phyloP scores from a whole-genome alignment of 2,797 vertebrate species.

The Tarsius wallacei region DNA sequence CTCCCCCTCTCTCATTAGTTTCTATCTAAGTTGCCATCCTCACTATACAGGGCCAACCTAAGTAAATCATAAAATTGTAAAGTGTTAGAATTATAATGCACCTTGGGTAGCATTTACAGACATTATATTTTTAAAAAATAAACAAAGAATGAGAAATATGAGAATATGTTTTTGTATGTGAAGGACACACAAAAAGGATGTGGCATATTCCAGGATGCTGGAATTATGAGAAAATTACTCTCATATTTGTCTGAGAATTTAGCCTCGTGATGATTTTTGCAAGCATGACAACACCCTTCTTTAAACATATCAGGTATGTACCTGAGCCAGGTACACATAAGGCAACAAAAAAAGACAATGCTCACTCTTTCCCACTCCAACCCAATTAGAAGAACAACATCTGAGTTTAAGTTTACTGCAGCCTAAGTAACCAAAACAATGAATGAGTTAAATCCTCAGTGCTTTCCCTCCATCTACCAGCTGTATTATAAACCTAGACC shows the following conservation, averaged over 20 bases:
- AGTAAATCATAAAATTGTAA: neutral
- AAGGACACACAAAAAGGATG: neutral
- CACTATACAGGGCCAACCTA: neutral
- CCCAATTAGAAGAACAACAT: neutral
- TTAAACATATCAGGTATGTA: neutral
- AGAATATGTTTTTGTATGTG: too few relatives aligned
- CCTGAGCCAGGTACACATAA: neutral
- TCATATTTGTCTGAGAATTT: neutral
- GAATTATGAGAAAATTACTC: neutral
- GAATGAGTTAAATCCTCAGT: neutral
- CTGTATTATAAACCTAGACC: neutral
- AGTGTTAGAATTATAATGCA: neutral
- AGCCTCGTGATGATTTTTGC: neutral
- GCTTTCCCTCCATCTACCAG: neutral
- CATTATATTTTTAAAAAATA: neutral
- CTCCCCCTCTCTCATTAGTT: neutral
- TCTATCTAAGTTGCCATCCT: neutral
- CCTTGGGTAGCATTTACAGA: neutral
- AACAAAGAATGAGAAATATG: neutral
- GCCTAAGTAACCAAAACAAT: neutral
- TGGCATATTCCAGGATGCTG: neutral
- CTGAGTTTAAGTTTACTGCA: neutral
- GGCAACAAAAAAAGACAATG: accelerated
- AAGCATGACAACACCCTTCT: neutral
- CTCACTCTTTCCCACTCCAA: neutral